Evolutionary conservation across 2,113 vertebrate species (phyloP).

Genomic region (Seriola rivoliana): DNA sequence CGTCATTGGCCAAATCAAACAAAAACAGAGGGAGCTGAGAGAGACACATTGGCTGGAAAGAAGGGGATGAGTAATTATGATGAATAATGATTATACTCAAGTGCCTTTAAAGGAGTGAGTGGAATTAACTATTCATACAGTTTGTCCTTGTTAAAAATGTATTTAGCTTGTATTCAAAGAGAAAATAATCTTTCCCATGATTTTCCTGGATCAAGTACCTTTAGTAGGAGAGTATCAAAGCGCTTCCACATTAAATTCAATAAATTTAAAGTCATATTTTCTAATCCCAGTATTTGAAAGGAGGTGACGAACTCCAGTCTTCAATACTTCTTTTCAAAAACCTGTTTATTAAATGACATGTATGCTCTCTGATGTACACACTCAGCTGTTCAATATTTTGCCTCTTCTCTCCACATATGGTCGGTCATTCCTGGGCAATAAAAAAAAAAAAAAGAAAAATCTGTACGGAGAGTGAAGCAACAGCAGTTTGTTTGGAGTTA

Average conservation of each 20-base stretch:
- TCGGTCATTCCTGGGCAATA: not conserved
- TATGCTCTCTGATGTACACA: not conserved
- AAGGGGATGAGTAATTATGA: conserved; percentile 53
- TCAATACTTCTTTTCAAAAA: not conserved
- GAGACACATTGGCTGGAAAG: conserved; percentile 53
- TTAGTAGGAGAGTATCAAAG: not conserved
- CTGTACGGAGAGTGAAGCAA: conserved; percentile 17
- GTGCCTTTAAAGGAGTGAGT: conserved; percentile 38
- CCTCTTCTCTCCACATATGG: not conserved
- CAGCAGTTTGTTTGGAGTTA: conserved; percentile 29
- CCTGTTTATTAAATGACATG: not conserved
- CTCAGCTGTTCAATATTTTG: conserved; percentile 19
- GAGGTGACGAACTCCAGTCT: not conserved
- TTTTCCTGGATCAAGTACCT: not conserved
- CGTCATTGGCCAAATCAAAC: conserved; percentile 73
- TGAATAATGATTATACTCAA: conserved; percentile 44
- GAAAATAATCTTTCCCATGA: conserved; percentile 3
- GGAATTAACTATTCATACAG: conserved; percentile 9
- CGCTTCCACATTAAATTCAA: not conserved
- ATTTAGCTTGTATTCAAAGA: conserved; percentile 1
- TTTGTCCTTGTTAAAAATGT: conserved; percentile 21
- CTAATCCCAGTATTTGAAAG: not conserved
- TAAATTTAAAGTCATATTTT: not conserved
- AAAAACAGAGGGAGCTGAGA: conserved; percentile 56
- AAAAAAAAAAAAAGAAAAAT: not conserved